phyloP scores from a whole-genome alignment of 2,888 invertebrate species.

The Tenthredo amoena region DNA sequence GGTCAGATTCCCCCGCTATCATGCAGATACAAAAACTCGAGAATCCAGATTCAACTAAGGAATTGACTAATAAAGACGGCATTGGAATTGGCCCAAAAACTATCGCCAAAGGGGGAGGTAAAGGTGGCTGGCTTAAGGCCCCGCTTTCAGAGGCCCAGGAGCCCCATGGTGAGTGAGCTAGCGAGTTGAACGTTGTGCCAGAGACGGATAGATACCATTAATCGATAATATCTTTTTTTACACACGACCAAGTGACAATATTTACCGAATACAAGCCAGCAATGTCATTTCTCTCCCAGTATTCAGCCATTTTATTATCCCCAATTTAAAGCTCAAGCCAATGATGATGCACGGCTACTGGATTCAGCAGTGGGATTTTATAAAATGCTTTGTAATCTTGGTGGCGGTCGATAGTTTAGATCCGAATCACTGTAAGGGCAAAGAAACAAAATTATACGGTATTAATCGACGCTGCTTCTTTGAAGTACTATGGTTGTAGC shows the following conservation, averaged over 20 bases:
- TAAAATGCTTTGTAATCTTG: slow-evolving; percentile 78
- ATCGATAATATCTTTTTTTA: not conserved
- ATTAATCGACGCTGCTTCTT: slow-evolving; percentile 60
- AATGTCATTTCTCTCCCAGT: not conserved
- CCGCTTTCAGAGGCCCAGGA: slow-evolving; percentile 76
- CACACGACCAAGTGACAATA: not conserved
- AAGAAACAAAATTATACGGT: slow-evolving; percentile 71
- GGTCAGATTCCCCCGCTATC: slow-evolving; percentile 76
- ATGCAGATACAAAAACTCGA: slow-evolving; percentile 76
- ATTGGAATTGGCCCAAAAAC: slow-evolving; percentile 76
- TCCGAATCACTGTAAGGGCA: slow-evolving; percentile 76
- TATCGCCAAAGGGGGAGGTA: slow-evolving; percentile 76
- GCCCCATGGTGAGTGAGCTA: slow-evolving; percentile 76
- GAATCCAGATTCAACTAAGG: slow-evolving; percentile 76
- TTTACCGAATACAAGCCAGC: not conserved
- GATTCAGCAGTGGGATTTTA: slow-evolving; percentile 72
- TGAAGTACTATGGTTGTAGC: slow-evolving; percentile 61
- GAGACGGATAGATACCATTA: not conserved
- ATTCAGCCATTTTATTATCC: not conserved
- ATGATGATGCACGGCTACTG: slow-evolving; percentile 76
- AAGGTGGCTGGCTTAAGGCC: slow-evolving; percentile 77
- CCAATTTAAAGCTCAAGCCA: slow-evolving; percentile 62
- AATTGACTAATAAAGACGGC: slow-evolving; percentile 77
- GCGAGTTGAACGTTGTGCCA: slow-evolving; percentile 45
- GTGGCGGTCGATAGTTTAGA: slow-evolving; percentile 71